Conservation (phyloP, 2,113 vertebrate species). For the Passerina amoena region DNA sequence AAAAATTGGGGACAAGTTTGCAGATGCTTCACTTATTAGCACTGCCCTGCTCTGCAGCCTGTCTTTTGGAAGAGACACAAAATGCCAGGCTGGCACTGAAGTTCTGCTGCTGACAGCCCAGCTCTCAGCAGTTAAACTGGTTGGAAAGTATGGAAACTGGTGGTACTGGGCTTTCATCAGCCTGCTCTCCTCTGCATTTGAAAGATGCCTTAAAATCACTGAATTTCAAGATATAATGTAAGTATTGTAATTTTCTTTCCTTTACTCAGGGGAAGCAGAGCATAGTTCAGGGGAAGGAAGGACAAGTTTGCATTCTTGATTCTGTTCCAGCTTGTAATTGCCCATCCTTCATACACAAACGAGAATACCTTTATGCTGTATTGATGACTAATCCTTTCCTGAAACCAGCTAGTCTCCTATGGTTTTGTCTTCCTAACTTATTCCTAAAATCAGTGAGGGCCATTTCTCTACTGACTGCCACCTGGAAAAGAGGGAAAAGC, state of each 20-base stretch:
- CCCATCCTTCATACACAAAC: neutral
- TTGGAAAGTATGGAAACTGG: neutral
- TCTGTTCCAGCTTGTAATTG: neutral
- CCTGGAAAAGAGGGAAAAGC: neutral
- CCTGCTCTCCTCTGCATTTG: neutral
- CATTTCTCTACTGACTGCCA: neutral
- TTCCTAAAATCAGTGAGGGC: neutral
- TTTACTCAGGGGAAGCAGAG: neutral
- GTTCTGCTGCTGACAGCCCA: neutral
- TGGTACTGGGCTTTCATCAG: neutral
- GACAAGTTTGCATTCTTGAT: neutral
- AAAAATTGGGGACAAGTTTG: neutral
- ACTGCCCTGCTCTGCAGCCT: neutral
- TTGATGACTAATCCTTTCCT: neutral
- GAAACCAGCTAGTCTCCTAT: neutral
- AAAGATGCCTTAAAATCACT: neutral
- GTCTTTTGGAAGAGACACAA: neutral
- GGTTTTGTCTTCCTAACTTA: neutral
- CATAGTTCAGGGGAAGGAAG: neutral
- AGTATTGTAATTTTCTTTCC: neutral
- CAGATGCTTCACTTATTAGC: fast-evolving
- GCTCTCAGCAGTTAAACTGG: neutral
- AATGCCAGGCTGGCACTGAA: neutral
- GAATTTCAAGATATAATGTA: neutral
- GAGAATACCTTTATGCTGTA: neutral